These are phyloP conservation scores for Bhutanitis thaidina DNA, from an alignment of 2,888 invertebrate species.

Conservation along the genomic window DNA sequence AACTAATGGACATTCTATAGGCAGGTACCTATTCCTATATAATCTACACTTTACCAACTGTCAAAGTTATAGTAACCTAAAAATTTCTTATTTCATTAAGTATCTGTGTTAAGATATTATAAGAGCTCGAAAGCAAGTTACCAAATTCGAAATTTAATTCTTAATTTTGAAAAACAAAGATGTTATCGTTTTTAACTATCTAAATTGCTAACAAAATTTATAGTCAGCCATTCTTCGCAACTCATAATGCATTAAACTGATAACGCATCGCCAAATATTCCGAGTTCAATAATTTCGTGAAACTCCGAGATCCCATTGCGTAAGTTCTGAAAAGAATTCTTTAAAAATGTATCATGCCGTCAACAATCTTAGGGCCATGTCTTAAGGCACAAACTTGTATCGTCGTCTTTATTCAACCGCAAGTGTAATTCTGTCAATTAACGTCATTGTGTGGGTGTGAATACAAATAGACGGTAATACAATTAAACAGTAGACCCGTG, in stretches of 20 bases:
- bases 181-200: slow-evolving; percentile 4
- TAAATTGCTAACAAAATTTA: slow-evolving; percentile 24
- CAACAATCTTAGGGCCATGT: background rate
- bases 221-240: slow-evolving; percentile 24
- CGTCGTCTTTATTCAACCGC: background rate
- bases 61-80: no score
- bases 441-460: slow-evolving; percentile 28
- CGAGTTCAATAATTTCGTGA: slow-evolving; percentile 13
- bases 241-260: slow-evolving; percentile 30
- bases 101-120: no score
- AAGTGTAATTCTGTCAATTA: slow-evolving; percentile 14
- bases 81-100: no score
- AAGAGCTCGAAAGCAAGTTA: background rate
- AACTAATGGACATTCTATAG: no score
- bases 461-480: slow-evolving; percentile 30
- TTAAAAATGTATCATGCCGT: background rate
- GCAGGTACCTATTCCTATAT: no score
- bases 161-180: background rate
- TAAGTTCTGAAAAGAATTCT: background rate
- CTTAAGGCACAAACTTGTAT: background rate
- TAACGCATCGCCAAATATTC: slow-evolving; percentile 36
- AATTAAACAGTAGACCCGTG: slow-evolving; percentile 39
- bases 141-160: background rate
- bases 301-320: slow-evolving; percentile 4
- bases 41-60: no score